phyloP scores from a whole-genome alignment of 2,797 vertebrate species.

The Spea hammondii region DNA sequence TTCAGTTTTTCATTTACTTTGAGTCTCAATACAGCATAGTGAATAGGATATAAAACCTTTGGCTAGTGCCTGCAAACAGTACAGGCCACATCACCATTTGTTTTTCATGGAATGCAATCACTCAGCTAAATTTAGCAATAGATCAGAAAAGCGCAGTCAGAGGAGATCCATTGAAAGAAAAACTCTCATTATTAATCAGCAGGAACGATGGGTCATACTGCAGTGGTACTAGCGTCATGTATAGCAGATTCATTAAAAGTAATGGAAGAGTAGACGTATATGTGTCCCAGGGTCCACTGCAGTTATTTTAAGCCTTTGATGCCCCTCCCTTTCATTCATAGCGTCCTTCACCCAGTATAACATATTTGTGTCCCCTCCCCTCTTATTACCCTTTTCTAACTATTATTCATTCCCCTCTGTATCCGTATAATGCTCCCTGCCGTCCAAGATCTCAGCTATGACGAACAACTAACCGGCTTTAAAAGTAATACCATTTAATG shows the following conservation, averaged over 20 bases:
- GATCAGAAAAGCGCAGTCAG: slow-evolving; percentile 36
- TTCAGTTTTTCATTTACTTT: too few species aligned
- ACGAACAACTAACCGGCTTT: slow-evolving; percentile 71
- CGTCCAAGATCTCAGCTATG: slow-evolving; percentile 75
- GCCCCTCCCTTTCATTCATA: slow-evolving; percentile 19
- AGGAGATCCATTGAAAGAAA: slow-evolving; percentile 32
- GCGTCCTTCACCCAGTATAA: background rate
- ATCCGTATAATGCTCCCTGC: slow-evolving; percentile 67
- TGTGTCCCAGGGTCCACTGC: background rate
- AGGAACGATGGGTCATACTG: slow-evolving; percentile 6
- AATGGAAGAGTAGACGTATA: slow-evolving; percentile 20
- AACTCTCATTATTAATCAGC: slow-evolving; percentile 28
- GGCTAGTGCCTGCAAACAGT: too few species aligned
- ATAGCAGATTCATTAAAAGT: slow-evolving; percentile 28
- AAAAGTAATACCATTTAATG: slow-evolving; percentile 64
- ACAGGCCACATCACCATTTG: background rate
- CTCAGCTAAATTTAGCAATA: slow-evolving; percentile 28
- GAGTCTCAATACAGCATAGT: too few species aligned
- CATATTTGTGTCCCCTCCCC: slow-evolving; percentile 10
- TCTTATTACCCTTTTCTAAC: slow-evolving; percentile 12
- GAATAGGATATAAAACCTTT: too few species aligned
- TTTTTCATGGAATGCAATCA: slow-evolving; percentile 22
- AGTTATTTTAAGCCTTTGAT: slow-evolving; percentile 45
- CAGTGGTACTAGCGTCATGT: slow-evolving; percentile 31
- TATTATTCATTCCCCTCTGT: slow-evolving; percentile 27